Percentiles rank a stretch among this genome's conserved stretches.
phyloP scores from a whole-genome alignment of 2,797 vertebrate species.

The Sebastes aleutianus region DNA sequence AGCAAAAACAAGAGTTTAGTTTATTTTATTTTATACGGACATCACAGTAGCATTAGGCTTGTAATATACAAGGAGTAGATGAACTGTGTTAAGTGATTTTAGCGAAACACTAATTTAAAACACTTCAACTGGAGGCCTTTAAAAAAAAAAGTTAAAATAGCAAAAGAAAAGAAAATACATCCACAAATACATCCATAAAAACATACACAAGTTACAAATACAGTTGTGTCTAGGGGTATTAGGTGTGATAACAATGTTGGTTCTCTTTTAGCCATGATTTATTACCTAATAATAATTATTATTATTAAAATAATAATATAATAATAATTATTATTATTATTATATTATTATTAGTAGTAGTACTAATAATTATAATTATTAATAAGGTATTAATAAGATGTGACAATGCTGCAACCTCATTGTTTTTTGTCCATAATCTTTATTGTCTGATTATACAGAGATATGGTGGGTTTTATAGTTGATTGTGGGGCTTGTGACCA shows the following conservation, averaged over 20 bases:
- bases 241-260: too few relatives aligned
- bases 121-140: neutral
- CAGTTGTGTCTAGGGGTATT: too few relatives aligned
- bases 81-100: neutral
- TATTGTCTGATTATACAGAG: too few relatives aligned
- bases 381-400: too few relatives aligned
- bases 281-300: accelerated
- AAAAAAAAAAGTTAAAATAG: neutral
- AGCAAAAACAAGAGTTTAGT: neutral
- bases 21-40: neutral
- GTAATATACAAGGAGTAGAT: neutral
- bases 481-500: too few relatives aligned
- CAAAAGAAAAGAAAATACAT: neutral
- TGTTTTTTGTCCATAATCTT: accelerated
- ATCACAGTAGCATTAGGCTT: neutral
- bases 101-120: neutral
- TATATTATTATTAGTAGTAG: too few relatives aligned
- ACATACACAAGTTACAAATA: neutral
- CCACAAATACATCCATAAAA: neutral
- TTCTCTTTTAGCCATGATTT: too few relatives aligned
- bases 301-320: too few relatives aligned
- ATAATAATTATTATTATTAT: accelerated
- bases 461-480: too few relatives aligned
- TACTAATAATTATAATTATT: too few relatives aligned
- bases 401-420: too few relatives aligned